Conservation (phyloP, 2,113 vertebrate genomes). For the Salvelinus sp. region DNA sequence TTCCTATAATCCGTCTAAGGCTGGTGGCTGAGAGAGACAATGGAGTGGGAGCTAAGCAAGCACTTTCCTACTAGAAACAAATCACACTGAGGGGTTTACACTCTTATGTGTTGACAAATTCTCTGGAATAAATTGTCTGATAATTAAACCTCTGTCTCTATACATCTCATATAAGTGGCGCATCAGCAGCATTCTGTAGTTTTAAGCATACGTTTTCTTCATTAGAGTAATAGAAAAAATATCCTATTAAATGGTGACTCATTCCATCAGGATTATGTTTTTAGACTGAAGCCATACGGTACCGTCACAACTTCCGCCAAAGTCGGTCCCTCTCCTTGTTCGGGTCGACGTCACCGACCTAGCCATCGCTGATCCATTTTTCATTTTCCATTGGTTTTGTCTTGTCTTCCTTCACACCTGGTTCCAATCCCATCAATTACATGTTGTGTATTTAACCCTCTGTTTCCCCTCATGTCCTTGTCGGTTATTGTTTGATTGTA, state of each 20-base stretch:
- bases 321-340: no score
- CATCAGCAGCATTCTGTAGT: no score
- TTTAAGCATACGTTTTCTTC: no score
- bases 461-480: no score
- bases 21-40: slow-evolving; percentile 5
- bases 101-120: background rate
- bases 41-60: background rate
- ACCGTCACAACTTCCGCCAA: no score
- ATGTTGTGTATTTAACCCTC: no score
- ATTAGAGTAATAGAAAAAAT: background rate
- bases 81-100: background rate
- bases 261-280: background rate
- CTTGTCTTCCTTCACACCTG: no score
- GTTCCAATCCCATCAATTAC: no score
- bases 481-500: no score
- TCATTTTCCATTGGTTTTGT: no score
- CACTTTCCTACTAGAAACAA: background rate
- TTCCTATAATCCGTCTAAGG: slow-evolving; percentile 23
- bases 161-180: background rate
- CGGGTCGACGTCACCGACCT: no score
- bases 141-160: background rate
- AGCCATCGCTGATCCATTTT: no score
- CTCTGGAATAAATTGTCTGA: background rate
- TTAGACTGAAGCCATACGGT: background rate
- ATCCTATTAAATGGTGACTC: background rate